Percentiles rank a stretch among this genome's conserved stretches.
Conservation (phyloP, 2,797 vertebrate species). For the Pangasius macronema region DNA sequence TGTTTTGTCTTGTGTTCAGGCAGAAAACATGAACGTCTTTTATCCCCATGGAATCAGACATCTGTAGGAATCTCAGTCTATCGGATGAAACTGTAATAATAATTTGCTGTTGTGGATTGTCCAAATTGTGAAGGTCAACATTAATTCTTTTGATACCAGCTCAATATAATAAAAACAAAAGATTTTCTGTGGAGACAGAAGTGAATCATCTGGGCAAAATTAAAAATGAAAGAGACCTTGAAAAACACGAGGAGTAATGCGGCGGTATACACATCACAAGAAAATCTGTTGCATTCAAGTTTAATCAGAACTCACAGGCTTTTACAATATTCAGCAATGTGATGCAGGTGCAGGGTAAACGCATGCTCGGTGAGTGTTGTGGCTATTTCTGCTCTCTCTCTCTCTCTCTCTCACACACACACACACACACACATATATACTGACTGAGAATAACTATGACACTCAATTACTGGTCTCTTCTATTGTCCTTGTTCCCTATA, state of each 20-base stretch:
- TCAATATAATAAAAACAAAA: background rate
- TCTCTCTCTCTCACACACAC: background rate
- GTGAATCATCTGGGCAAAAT: background rate
- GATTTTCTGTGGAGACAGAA: background rate
- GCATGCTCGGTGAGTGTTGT: background rate
- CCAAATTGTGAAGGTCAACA: background rate
- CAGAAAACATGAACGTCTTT: background rate
- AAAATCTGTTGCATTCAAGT: conserved; percentile 3
- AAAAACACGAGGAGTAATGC: background rate
- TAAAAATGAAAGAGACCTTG: background rate
- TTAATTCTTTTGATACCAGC: background rate
- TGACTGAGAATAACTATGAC: background rate
- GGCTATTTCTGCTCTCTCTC: background rate
- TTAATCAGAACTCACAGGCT: conserved; percentile 20
- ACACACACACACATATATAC: background rate
- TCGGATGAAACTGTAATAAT: background rate
- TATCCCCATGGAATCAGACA: background rate
- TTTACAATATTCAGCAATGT: conserved; percentile 8
- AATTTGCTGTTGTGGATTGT: background rate
- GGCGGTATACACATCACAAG: background rate
- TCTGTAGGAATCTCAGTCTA: background rate
- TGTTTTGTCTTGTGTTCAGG: background rate
- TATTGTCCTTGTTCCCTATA: background rate
- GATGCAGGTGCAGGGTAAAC: conserved; percentile 1
- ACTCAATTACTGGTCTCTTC: background rate